Conservation (phyloP, 2,888 invertebrate species). For the Apodemia zela region DNA sequence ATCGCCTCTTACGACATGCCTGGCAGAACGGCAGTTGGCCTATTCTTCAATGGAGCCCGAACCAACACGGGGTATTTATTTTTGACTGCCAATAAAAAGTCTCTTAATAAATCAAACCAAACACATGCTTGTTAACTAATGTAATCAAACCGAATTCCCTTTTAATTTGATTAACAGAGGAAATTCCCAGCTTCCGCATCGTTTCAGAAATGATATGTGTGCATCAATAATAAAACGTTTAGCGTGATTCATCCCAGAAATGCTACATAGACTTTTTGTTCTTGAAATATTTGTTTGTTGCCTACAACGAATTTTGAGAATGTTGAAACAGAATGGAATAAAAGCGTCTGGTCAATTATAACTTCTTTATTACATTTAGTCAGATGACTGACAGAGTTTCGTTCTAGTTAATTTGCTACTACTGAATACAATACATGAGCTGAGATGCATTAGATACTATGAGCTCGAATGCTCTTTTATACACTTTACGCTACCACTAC, state of each 20-base stretch:
- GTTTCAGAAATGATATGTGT: conserved; percentile 44
- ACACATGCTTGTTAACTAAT: neutral
- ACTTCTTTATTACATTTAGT: too few relatives aligned
- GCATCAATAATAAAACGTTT: conserved; percentile 61
- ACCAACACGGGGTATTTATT: neutral
- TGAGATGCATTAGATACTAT: too few relatives aligned
- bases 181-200: conserved; percentile 60
- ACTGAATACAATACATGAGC: too few relatives aligned
- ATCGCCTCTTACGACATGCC: too few relatives aligned
- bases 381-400: too few relatives aligned
- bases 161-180: conserved; percentile 60
- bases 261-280: neutral
- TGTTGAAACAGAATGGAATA: too few relatives aligned
- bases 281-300: neutral
- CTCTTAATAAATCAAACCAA: neutral
- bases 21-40: too few relatives aligned
- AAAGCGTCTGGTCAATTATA: too few relatives aligned
- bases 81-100: neutral
- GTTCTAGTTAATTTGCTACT: too few relatives aligned
- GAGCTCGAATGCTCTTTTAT: too few relatives aligned
- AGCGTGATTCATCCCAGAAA: conserved; percentile 35
- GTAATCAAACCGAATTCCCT: conserved; percentile 36
- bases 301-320: conserved; percentile 17
- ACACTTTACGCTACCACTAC: too few relatives aligned
- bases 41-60: too few relatives aligned